Percentiles rank a stretch among this genome's conserved stretches.
Conservation (phyloP, 1,140 invertebrate genomes). For the Theocolax elegans region DNA sequence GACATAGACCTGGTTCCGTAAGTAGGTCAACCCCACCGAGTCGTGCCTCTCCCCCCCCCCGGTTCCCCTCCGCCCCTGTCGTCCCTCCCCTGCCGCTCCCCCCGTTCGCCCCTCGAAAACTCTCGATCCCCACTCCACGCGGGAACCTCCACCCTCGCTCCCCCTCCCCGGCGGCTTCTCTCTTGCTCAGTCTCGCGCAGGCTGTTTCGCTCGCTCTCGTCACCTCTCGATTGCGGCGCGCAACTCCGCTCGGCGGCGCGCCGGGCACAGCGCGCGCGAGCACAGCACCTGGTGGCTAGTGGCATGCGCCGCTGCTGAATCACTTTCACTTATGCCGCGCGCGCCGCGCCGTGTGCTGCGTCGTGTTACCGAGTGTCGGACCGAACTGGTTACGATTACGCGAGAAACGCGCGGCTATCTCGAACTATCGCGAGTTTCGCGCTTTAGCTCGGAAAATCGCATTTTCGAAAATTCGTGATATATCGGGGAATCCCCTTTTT, state of each 20-base stretch:
- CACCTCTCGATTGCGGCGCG: not conserved
- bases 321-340: slow-evolving; percentile 67
- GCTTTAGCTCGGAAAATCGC: slow-evolving; percentile 24
- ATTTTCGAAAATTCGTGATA: too few species aligned
- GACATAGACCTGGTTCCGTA: slow-evolving; percentile 72
- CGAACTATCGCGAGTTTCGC: not conserved
- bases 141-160: slow-evolving; percentile 44
- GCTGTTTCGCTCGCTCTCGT: slow-evolving; percentile 39
- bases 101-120: slow-evolving; percentile 29
- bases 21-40: slow-evolving; percentile 74
- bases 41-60: slow-evolving; percentile 57
- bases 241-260: not conserved
- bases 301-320: slow-evolving; percentile 60
- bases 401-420: not conserved
- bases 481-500: not conserved
- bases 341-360: slow-evolving; percentile 25
- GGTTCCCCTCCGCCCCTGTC: slow-evolving; percentile 40
- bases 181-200: slow-evolving; percentile 52
- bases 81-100: slow-evolving; percentile 53
- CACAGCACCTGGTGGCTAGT: slow-evolving; percentile 66
- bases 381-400: not conserved
- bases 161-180: not conserved
- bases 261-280: slow-evolving; percentile 30
- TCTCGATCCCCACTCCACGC: slow-evolving; percentile 56
- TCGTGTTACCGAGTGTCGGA: not conserved